Base-by-base conservation (phyloP, 2,113 vertebrate genomes). In the Brachyhypopomus occidentalis region DNA sequence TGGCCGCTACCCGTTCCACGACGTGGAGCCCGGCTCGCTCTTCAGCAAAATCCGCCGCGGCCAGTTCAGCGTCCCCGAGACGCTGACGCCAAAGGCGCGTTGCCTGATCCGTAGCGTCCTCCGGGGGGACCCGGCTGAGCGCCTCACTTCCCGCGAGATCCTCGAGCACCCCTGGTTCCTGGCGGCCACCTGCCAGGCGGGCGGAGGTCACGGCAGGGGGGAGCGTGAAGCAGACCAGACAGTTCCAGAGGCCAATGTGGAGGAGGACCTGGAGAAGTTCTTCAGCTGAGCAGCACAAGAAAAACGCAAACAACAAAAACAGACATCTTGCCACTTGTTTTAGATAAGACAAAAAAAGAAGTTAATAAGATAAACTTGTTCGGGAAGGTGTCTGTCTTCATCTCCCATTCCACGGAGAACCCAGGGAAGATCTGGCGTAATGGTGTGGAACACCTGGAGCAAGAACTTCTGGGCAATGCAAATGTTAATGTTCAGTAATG, bases 21-120 rank as follows among this genome's bases (percentile, higher is more conserved):
- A 99, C 87, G 96, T 98, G 80, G 98, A 99, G 89, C 98, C 98
- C 55, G 95, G 97, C 83, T 98, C 97, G 8, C 94, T 99, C 88
- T 99, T 99, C 92, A 98, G 96, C 91, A 99, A 99, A 92, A 99
- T 99, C 91, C 96, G 98, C 60, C 92, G 97, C 2, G 98, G 98
- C 91, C 97, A 98, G 91, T 99, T 99, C 92, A 98, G 94, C 95
- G 95, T 99, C 93, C 98, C 98, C 17, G 98, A 99, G 89, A 97
- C 95, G 86, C 94, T 99, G 83, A 97, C 98, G 0, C 96, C 98
- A 60, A 98, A 98, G 94, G 98, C 98, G 70, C 97, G 96, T 94
- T 99, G 98, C 95, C 95, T 99, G 89, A 98, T 99, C 93, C 97
- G 97, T 89, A 97, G 97, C 93, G 95, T 99, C 84, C 94, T 99